Evolutionary conservation across 1,140 invertebrate genomes (phyloP).

Genomic region (Manduca sexta): DNA sequence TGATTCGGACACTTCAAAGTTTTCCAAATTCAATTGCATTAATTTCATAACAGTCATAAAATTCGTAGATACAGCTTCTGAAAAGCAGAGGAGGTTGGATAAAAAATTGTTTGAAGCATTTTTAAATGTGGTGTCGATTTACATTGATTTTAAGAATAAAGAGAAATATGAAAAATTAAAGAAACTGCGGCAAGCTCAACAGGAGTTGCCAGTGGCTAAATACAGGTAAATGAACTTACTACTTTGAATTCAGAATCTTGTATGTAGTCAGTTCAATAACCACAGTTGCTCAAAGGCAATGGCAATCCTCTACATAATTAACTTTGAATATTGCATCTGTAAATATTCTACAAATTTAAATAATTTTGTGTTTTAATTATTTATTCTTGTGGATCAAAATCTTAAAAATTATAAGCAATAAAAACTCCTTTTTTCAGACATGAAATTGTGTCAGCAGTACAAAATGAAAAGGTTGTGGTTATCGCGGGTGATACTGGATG

Average conservation of each 20-base stretch:
- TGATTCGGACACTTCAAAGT: slow-evolving; percentile 39
- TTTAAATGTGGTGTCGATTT: slow-evolving; percentile 81
- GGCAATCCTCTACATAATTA: too few species aligned
- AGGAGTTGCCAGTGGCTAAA: slow-evolving; percentile 89
- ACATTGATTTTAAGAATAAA: slow-evolving; percentile 94
- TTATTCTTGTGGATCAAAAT: too few species aligned
- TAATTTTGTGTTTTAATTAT: neutral
- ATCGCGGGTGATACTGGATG: slow-evolving; percentile 96
- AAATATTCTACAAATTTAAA: too few species aligned
- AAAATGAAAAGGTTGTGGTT: slow-evolving; percentile 85
- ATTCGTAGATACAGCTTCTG: slow-evolving; percentile 66
- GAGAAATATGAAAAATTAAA: slow-evolving; percentile 89
- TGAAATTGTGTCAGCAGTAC: slow-evolving; percentile 82
- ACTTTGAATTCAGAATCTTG: slow-evolving; percentile 4
- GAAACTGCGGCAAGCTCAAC: slow-evolving; percentile 86
- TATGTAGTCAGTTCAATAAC: too few species aligned
- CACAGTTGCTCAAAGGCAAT: too few species aligned
- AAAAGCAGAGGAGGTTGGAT: slow-evolving; percentile 51
- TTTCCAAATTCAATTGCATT: slow-evolving; percentile 76
- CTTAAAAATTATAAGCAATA: too few species aligned
- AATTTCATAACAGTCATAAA: slow-evolving; percentile 74
- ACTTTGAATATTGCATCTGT: too few species aligned
- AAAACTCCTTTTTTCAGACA: slow-evolving; percentile 62
- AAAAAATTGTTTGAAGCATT: slow-evolving; percentile 76
- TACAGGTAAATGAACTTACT: slow-evolving; percentile 71